phyloP scores from a whole-genome alignment of 2,797 vertebrate genomes.

The Schizothorax lantsangensis region DNA sequence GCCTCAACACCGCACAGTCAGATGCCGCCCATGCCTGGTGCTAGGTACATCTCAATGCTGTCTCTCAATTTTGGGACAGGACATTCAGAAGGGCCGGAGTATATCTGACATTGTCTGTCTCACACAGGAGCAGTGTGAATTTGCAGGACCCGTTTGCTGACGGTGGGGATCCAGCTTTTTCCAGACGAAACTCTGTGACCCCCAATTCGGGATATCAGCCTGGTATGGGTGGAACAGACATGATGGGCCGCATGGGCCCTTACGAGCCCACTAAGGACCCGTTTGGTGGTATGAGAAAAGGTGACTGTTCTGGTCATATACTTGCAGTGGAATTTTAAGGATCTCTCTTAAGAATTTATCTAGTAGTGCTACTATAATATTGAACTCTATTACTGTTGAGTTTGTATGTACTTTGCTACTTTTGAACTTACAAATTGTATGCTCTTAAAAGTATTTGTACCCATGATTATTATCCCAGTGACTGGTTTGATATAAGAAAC shows the following conservation, averaged over 20 bases:
- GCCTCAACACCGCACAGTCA: conserved; percentile 96
- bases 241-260: conserved; percentile 91
- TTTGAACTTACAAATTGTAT: background rate
- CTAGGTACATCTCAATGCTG: conserved; percentile 80
- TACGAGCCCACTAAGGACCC: conserved; percentile 97
- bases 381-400: background rate
- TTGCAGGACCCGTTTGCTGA: conserved; percentile 97
- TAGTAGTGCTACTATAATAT: background rate
- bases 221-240: conserved; percentile 91
- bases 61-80: background rate
- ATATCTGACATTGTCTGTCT: background rate
- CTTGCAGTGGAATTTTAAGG: background rate
- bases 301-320: conserved; percentile 67
- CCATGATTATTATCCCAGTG: background rate
- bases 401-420: background rate
- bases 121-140: conserved; percentile 89
- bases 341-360: background rate
- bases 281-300: conserved; percentile 98
- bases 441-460: background rate
- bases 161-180: conserved; percentile 91
- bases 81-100: background rate
- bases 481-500: background rate
- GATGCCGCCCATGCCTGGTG: conserved; percentile 93
- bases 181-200: conserved; percentile 93
- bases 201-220: conserved; percentile 96